These are phyloP conservation scores for Nycticorax nycticorax DNA, from an alignment of 2,113 vertebrate species.

Conservation along the genomic window DNA sequence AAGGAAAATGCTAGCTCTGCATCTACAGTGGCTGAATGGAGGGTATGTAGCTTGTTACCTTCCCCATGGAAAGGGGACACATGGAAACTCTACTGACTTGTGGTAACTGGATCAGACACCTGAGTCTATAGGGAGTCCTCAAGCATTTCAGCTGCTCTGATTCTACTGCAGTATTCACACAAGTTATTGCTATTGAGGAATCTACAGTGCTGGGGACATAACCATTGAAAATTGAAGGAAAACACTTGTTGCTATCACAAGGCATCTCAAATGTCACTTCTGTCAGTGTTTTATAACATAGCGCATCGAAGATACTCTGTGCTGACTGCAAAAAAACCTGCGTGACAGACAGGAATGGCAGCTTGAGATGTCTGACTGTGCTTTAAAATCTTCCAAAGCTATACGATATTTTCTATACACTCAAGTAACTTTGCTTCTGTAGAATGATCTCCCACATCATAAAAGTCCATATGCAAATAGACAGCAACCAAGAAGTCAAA, in stretches of 20 bases:
- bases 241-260: not conserved
- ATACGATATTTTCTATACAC: not conserved
- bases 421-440: not conserved
- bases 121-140: not conserved
- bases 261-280: not conserved
- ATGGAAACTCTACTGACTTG: not conserved
- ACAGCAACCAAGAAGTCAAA: not conserved
- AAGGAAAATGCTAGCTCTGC: not conserved
- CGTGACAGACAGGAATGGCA: not conserved
- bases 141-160: not conserved
- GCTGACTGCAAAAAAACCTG: not conserved
- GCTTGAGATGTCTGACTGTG: not conserved
- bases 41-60: not conserved
- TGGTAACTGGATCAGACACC: not conserved
- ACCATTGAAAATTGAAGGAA: not conserved
- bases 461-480: not conserved
- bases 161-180: not conserved
- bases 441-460: not conserved
- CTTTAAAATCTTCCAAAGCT: not conserved
- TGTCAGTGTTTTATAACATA: not conserved
- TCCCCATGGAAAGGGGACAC: not conserved
- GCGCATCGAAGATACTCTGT: not conserved
- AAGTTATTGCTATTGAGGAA: not conserved
- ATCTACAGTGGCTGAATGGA: not conserved
- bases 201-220: not conserved